A percentile compares a stretch with the other conserved stretches of the same genome.
phyloP scores from a whole-genome alignment of 2,888 invertebrate genomes.

The Lydus trimaculatus region DNA sequence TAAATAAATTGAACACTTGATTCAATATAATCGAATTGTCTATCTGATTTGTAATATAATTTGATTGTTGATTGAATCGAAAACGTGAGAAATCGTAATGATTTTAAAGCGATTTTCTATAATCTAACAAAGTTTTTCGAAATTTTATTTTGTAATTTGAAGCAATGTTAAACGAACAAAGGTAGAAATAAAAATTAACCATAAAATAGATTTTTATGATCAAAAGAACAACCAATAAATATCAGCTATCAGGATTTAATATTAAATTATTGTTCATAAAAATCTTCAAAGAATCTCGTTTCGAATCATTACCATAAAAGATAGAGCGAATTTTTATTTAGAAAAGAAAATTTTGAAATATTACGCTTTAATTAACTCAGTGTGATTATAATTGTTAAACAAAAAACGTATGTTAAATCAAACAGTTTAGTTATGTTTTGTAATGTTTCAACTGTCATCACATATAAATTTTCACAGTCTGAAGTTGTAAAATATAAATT shows the following conservation, averaged over 20 bases:
- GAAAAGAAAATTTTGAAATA: not conserved
- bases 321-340: not conserved
- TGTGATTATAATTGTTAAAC: not conserved
- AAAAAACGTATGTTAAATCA: constrained; percentile 4
- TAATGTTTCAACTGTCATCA: constrained; percentile 16
- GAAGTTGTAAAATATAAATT: constrained; percentile 13
- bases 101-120: not conserved
- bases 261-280: too few species aligned
- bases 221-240: too few species aligned
- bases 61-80: constrained; percentile 11
- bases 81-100: constrained; percentile 7
- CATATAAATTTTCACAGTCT: constrained; percentile 22
- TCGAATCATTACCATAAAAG: not conserved
- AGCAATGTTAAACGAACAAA: not conserved
- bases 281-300: too few species aligned
- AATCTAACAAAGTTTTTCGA: not conserved
- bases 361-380: constrained; percentile 3
- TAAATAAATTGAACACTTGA: not conserved
- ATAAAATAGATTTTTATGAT: not conserved
- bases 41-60: constrained; percentile 6
- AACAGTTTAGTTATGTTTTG: constrained; percentile 19
- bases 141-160: not conserved
- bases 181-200: not conserved
- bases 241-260: too few species aligned
- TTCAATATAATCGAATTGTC: constrained; percentile 6